Base-by-base conservation (phyloP, 2,888 invertebrate genomes). In the Cryptocheilus praepositus region DNA sequence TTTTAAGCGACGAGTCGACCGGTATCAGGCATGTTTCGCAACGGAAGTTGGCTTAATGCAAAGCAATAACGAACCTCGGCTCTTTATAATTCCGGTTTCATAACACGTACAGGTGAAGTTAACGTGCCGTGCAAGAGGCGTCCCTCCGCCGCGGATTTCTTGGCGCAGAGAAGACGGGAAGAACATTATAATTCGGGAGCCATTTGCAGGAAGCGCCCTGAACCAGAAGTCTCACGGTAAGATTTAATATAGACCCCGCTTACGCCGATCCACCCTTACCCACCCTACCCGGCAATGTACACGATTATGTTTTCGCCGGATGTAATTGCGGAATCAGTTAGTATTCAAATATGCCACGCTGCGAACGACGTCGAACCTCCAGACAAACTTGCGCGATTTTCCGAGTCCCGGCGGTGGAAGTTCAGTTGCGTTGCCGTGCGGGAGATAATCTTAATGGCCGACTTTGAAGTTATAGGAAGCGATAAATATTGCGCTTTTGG, bases 81-180 rank as follows among this genome's bases (percentile, higher is more conserved):
- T 72, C 73, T 71, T 78, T 74, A 76, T 76, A 79, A 79, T 78
- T 78, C 71, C 65, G 74, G 58, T 78, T 78, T 75, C 79, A 64
- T 76, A 75, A 73, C 77, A 71, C 77, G 81, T 76, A 74, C 80
- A 88, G 88, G 90, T 89, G 83, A 90, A 89, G 80, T 85, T 92
- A 71, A 89, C 88, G 66, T 92, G 92, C 82, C 92, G 92, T 66
- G 96, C 96, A 1, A 92, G 92, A 64, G 96, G 96, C 13, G 93
- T 94, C 85, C 96, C 96, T 0, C 90, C 92, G 72, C 96, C 97
- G 0, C 92, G 93, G 74, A 92, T 97, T 57, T 92, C 92, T 81
- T 97, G 96, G 96, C 92, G 95, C 51, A 90, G 96, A 61, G 96
- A 96, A 89, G 95, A 96, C 86, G 94, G 94, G 46, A 91, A 91